A percentile compares a stretch with the other conserved stretches of the same genome.
Evolutionary conservation across 2,888 invertebrate species (phyloP).

Genomic region (Pyrrhia umbra): DNA sequence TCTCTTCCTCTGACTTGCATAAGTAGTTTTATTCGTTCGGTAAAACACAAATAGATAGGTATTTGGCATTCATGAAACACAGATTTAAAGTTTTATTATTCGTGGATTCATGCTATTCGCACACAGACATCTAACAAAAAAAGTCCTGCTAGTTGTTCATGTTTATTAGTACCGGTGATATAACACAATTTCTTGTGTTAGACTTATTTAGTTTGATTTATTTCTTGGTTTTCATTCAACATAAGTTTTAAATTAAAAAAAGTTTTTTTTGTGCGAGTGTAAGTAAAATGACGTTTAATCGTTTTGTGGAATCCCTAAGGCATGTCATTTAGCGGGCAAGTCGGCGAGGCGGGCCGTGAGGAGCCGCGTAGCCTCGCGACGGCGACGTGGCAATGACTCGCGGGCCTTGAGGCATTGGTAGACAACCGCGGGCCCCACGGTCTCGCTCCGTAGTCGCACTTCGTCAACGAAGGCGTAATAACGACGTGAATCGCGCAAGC

Average conservation of each 20-base stretch:
- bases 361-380: conserved; percentile 58
- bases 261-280: conserved; percentile 18
- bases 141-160: conserved; percentile 27
- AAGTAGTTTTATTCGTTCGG: conserved; percentile 18
- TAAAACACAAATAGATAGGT: conserved; percentile 27
- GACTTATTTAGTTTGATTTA: conserved; percentile 31
- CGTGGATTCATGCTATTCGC: conserved; percentile 35
- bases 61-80: conserved; percentile 35
- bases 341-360: conserved; percentile 66
- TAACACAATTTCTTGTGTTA: conserved; percentile 17
- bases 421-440: conserved; percentile 73
- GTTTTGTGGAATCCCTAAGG: conserved; percentile 45
- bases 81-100: conserved; percentile 35
- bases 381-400: conserved; percentile 85
- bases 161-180: conserved; percentile 41
- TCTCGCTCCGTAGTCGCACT: conserved; percentile 41
- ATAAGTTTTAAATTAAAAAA: conserved; percentile 2
- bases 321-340: conserved; percentile 71
- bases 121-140: conserved; percentile 41
- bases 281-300: conserved; percentile 27
- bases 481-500: conserved; percentile 37
- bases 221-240: conserved; percentile 13
- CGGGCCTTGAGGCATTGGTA: conserved; percentile 79
- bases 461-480: conserved; percentile 31
- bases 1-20: not conserved